Evolutionary conservation across 2,797 vertebrate genomes (phyloP).

Genomic region (Microctenopoma lineatum): DNA sequence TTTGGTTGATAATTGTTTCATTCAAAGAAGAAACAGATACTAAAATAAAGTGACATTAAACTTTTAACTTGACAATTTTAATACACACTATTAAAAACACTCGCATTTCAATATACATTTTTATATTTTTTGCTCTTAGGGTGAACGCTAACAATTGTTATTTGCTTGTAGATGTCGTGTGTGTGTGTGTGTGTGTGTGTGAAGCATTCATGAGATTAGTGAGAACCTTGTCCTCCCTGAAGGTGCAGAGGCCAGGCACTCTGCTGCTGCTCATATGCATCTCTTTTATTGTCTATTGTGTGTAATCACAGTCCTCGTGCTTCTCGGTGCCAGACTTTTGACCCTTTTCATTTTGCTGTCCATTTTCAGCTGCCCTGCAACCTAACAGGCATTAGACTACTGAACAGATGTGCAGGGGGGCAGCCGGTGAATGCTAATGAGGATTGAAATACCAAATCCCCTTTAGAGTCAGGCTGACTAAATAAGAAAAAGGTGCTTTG

Average conservation of each 20-base stretch:
- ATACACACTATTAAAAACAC: constrained; percentile 13
- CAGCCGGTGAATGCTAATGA: constrained; percentile 81
- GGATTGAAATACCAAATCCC: constrained; percentile 73
- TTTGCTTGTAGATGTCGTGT: constrained; percentile 39
- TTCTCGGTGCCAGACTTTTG: constrained; percentile 82
- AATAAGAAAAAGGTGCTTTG: constrained; percentile 30
- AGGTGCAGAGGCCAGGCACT: constrained; percentile 75
- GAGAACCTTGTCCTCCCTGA: constrained; percentile 69
- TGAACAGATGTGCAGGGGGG: constrained; percentile 82
- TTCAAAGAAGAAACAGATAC: constrained; percentile 28
- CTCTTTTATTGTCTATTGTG: constrained; percentile 86
- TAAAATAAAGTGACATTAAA: constrained; percentile 50
- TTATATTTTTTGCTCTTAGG: constrained; percentile 9
- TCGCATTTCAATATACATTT: constrained; percentile 25
- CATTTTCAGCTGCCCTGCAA: constrained; percentile 83
- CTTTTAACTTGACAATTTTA: constrained; percentile 38
- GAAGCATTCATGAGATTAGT: constrained; percentile 70
- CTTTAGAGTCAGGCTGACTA: constrained; percentile 58
- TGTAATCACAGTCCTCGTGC: constrained; percentile 75
- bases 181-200: constrained; percentile 15
- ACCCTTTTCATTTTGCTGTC: constrained; percentile 85
- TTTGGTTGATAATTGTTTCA: constrained; percentile 48
- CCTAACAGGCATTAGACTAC: constrained; percentile 77
- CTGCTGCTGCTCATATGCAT: constrained; percentile 76
- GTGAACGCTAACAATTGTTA: constrained; percentile 33